Base-by-base conservation (phyloP, 2,888 invertebrate genomes). In the Allolobophora icterica region DNA sequence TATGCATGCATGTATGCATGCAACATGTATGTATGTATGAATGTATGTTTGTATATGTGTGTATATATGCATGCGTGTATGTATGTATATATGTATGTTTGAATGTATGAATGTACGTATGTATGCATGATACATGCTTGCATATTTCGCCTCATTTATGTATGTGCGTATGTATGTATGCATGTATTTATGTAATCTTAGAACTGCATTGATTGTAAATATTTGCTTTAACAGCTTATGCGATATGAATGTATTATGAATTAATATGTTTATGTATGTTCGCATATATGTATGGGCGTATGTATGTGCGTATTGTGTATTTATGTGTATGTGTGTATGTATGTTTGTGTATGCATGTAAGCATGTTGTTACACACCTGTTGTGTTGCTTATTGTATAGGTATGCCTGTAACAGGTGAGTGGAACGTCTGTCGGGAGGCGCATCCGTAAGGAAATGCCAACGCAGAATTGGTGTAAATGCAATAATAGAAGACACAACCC, bases 41-140 rank as follows among this genome's bases (percentile, higher is more conserved):
- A 84, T 84, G 19, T 84, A 84, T 84, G 34, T 84, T 34, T 84
- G 34, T 84, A 84, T 84, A n/a, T 84, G 30, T 84, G 33, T 84
- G 34, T 84, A 84, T 84, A 21, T 84, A 84, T 84, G 34, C 33
- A 33, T 84, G 30, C 33, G 15, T 34, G 33, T 84, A 33, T 84
- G 84, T 33, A 33, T 84, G 84, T 84, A 33, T 34, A 0, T 84
- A 33, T 84, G 84, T n/a, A 33, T 84, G 84, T n/a, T 15, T 84
- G 33, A 34, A 33, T 42, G 42, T 17, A 42, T 42, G 84, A 34
- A 33, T 84, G 30, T 84, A 33, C 33, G 84, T 84, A 33, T 84
- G 84, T 84, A 4, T 84, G 84, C 33, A 33, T 84, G 30, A n/a
- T n/a, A n/a, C 30, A n/a, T 84, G 84, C 30, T 13, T 84, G n/a